Evolutionary conservation across 2,888 invertebrate species (phyloP).

Genomic region (Girardia tigrina): DNA sequence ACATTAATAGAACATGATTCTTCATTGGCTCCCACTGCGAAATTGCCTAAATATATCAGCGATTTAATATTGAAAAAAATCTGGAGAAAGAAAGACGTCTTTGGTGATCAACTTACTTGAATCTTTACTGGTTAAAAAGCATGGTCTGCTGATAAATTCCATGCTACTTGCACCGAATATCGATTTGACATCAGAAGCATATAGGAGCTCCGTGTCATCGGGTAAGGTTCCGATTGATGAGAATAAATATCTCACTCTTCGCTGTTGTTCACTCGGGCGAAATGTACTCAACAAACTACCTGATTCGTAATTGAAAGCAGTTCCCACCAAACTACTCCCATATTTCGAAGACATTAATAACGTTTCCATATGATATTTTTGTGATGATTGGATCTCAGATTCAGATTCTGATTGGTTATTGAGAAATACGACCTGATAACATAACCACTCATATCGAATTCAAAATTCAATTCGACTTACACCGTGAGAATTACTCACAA

Average conservation of each 20-base stretch:
- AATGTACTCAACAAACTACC: neutral
- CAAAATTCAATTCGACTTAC: neutral
- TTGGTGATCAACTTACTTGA: neutral
- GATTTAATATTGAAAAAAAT: too few species aligned
- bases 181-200: neutral
- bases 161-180: neutral
- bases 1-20: neutral
- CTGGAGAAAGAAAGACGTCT: neutral
- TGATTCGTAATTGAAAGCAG: neutral
- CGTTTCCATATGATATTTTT: neutral
- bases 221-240: neutral
- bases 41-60: neutral
- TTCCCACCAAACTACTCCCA: neutral
- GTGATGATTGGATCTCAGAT: neutral
- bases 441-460: neutral
- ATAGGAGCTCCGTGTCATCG: neutral
- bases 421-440: neutral
- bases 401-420: neutral
- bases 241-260: neutral
- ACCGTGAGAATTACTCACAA: neutral
- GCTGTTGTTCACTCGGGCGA: neutral
- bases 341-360: neutral
- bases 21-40: slow-evolving; percentile 1
- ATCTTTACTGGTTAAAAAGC: neutral
- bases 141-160: neutral